Evolutionary conservation across 2,888 invertebrate species (phyloP), one percentile per base, ranked within the genome.

Genomic region (Graphium colonna): DNA sequence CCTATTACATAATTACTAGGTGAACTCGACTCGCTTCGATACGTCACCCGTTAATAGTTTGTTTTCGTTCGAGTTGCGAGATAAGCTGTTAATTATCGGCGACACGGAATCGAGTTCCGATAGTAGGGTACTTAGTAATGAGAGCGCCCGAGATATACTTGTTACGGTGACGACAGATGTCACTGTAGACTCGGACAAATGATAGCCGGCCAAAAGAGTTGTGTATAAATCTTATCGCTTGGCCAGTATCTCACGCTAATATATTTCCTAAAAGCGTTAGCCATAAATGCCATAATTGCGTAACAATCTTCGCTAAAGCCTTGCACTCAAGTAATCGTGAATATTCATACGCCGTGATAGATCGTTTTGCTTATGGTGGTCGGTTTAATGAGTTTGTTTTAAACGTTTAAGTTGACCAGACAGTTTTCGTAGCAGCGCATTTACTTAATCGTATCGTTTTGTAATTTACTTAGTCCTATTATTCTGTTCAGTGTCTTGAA

Each of bases 111-210:
- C 72, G 71, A 75, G 65, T 70, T 66, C 66, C 67, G 67, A 67
- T 71, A 62, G 75, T 70, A 71, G 60, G 64, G 66, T 57, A 73
- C 71, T 77, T 77, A 80, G 72, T 82, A 82, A 80, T 75, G 82
- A 79, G 69, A 64, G 61, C 60, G 63, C 67, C 64, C 58, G 65
- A 73, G 80, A 82, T 82, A 79, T 80, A 81, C 80, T 77, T 69
- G 82, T 82, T 79, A 62, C 59, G 28, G 45, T 60, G 71, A 60
- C 73, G 80, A 82, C 82, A 79, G 78, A 82, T 77, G 82, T 82
- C 82, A 79, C 70, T 61, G 64, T 55, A 62, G 69, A 73, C 71
- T 69, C 53, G 65, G 77, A 83, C 82, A 82, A 83, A 83, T 82
- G 81, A 78, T 79, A 78, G 69, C 59, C 67, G 60, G 60, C 67